Conservation (phyloP, 2,888 invertebrate species). For the Rotaria sp. region DNA sequence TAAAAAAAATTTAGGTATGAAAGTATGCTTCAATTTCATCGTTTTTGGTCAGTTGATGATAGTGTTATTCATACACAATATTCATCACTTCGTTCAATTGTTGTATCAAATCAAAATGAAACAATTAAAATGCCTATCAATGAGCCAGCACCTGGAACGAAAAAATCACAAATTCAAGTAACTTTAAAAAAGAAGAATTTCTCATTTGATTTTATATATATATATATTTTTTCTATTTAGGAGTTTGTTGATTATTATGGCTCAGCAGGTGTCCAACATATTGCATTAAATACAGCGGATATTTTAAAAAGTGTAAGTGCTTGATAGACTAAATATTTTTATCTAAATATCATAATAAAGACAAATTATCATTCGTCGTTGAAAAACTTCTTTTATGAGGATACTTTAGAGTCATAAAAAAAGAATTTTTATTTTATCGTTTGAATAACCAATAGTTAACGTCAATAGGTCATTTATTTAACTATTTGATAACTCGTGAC, state of each 20-base stretch:
- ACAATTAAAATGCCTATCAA: constrained; percentile 95
- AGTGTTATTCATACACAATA: constrained; percentile 87
- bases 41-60: constrained; percentile 98
- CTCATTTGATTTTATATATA: not conserved
- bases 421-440: not conserved
- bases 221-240: constrained; percentile 46
- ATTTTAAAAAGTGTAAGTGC: constrained; percentile 71
- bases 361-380: too few relatives aligned
- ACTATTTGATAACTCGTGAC: too few relatives aligned
- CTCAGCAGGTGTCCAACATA: constrained; percentile 93
- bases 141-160: constrained; percentile 86
- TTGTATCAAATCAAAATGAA: constrained; percentile 94
- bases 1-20: constrained; percentile 60
- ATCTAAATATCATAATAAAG: too few relatives aligned
- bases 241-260: constrained; percentile 98
- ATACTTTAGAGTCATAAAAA: too few relatives aligned
- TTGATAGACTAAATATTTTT: not conserved
- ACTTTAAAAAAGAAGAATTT: not conserved
- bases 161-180: constrained; percentile 85
- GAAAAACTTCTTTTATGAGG: too few relatives aligned
- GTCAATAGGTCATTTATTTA: too few relatives aligned
- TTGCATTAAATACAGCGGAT: constrained; percentile 86
- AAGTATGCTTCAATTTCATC: constrained; percentile 67
- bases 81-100: constrained; percentile 89
- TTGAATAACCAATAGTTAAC: too few relatives aligned